Percentiles rank a stretch among this genome's conserved stretches.
These are phyloP conservation scores for Mesorhabditis belari DNA, from an alignment of 2,888 invertebrate genomes.

Conservation along the genomic window DNA sequence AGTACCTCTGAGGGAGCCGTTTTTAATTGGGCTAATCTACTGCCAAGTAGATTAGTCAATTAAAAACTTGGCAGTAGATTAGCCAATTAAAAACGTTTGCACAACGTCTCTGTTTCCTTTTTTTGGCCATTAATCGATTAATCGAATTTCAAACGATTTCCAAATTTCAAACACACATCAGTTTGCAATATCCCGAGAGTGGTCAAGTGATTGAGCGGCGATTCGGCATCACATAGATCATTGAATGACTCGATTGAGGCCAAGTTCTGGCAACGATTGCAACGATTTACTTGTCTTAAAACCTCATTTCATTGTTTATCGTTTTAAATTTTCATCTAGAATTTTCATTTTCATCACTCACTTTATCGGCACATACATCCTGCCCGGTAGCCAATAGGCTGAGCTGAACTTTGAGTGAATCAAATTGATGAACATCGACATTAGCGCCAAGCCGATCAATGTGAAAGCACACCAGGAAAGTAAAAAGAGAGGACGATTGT, in stretches of 20 bases:
- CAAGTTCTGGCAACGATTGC: not conserved
- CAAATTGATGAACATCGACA: slow-evolving; percentile 32
- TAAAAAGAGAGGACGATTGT: slow-evolving; percentile 7
- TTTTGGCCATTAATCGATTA: too few species aligned
- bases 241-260: slow-evolving; percentile 23
- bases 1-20: too few species aligned
- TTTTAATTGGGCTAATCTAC: too few species aligned
- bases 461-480: slow-evolving; percentile 11
- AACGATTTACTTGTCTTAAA: too few species aligned
- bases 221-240: slow-evolving; percentile 14
- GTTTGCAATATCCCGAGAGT: slow-evolving; percentile 30
- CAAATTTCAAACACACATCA: slow-evolving; percentile 11
- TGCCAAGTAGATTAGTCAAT: too few species aligned
- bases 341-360: not conserved
- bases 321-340: not conserved
- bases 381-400: slow-evolving; percentile 33
- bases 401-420: slow-evolving; percentile 28
- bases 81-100: too few species aligned
- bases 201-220: slow-evolving; percentile 27
- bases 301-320: not conserved
- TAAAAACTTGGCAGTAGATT: too few species aligned
- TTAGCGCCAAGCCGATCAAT: slow-evolving; percentile 22
- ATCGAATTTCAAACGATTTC: not conserved
- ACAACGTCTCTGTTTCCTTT: not conserved
- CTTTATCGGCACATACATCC: slow-evolving; percentile 2